Evolutionary conservation across 2,888 invertebrate species (phyloP).

Genomic region (Agrochola litura): DNA sequence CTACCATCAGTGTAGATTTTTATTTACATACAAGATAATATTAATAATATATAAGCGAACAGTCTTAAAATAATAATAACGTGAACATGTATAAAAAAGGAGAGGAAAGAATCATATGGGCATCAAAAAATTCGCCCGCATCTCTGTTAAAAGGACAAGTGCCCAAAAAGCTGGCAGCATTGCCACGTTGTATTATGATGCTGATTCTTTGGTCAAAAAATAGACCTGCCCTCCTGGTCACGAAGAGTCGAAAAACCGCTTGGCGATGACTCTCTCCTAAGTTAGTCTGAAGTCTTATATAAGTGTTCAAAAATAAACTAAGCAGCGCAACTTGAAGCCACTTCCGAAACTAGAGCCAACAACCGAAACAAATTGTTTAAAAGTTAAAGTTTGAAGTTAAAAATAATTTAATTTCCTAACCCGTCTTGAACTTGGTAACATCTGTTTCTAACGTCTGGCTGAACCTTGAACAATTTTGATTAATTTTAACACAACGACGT

Average conservation of each 20-base stretch:
- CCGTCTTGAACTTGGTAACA: conserved; percentile 45
- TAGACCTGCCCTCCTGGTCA: neutral
- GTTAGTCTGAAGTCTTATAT: neutral
- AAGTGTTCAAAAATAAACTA: conserved; percentile 28
- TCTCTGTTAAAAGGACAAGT: neutral
- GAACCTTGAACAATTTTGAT: conserved; percentile 58
- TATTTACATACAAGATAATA: too few species aligned
- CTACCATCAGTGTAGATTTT: too few species aligned
- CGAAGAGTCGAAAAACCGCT: neutral
- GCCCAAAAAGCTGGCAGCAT: neutral
- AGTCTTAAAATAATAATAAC: too few species aligned
- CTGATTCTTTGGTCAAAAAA: neutral
- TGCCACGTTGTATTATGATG: neutral
- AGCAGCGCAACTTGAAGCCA: conserved; percentile 28
- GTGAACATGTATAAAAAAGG: too few species aligned
- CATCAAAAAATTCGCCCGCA: neutral
- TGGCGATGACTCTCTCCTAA: neutral
- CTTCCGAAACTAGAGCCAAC: conserved; percentile 38
- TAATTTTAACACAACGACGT: conserved; percentile 60
- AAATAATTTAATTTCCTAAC: conserved; percentile 55
- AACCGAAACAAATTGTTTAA: conserved; percentile 32
- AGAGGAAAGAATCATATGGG: neutral
- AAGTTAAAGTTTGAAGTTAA: conserved; percentile 48
- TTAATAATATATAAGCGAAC: too few species aligned
- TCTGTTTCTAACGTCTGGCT: conserved; percentile 54